A percentile compares a stretch with the other conserved stretches of the same genome.
Evolutionary conservation across 2,888 invertebrate species (phyloP).

Genomic region (Oscheius sp.): DNA sequence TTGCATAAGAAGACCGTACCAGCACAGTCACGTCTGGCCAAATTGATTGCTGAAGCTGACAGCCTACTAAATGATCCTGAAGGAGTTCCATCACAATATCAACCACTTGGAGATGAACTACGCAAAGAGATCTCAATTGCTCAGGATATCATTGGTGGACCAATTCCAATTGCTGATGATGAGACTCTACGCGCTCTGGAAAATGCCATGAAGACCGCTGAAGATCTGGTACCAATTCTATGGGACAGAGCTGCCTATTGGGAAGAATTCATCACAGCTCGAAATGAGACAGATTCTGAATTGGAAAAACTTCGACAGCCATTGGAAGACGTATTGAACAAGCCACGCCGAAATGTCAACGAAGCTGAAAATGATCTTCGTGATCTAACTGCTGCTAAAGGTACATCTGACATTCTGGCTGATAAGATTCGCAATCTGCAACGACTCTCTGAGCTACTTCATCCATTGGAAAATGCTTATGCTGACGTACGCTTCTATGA

Average conservation of each 20-base stretch:
- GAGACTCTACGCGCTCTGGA: conserved; percentile 41
- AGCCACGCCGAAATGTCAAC: conserved; percentile 38
- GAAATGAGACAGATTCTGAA: conserved; percentile 54
- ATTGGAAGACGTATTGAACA: conserved; percentile 42
- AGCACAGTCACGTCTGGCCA: conserved; percentile 42
- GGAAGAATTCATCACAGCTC: conserved; percentile 54
- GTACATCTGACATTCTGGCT: conserved; percentile 43
- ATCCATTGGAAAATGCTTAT: conserved; percentile 64
- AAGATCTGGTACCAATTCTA: conserved; percentile 47
- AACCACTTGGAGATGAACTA: conserved; percentile 45
- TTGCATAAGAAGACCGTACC: conserved; percentile 43
- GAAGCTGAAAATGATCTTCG: conserved; percentile 43
- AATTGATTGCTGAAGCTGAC: conserved; percentile 49
- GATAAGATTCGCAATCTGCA: conserved; percentile 51
- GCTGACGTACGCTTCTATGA: conserved; percentile 65
- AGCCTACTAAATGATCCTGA: conserved; percentile 49
- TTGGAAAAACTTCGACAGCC: conserved; percentile 49
- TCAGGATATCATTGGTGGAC: conserved; percentile 32
- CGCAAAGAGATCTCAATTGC: conserved; percentile 40
- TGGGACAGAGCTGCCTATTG: conserved; percentile 50
- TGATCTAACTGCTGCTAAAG: conserved; percentile 38
- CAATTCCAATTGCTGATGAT: conserved; percentile 37
- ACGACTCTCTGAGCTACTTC: conserved; percentile 56
- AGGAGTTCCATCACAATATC: conserved; percentile 50
- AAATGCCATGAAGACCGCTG: conserved; percentile 43